Evolutionary conservation across 1,140 invertebrate genomes (phyloP).

Genomic region (Papilio machaon): DNA sequence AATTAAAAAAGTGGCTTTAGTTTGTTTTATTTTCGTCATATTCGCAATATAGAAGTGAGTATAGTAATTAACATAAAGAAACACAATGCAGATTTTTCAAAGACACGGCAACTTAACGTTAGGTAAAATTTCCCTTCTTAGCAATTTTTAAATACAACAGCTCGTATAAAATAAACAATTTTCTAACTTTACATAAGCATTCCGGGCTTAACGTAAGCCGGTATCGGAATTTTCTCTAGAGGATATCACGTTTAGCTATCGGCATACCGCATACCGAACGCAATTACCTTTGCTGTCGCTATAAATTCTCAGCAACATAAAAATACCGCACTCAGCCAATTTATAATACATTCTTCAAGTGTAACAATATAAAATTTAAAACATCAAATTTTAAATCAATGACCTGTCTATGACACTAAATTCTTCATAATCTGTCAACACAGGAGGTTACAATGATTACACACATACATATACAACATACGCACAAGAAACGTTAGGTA

Average conservation of each 20-base stretch:
- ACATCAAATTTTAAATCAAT: too few species aligned
- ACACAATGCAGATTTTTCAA: neutral
- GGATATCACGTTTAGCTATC: constrained; percentile 20
- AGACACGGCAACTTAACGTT: neutral
- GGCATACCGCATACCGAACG: constrained; percentile 23
- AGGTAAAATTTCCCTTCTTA: neutral
- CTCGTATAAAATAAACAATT: neutral
- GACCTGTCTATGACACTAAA: too few species aligned
- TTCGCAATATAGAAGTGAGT: too few species aligned
- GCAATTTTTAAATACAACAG: neutral
- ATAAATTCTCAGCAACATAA: constrained; percentile 10
- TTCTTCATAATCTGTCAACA: too few species aligned
- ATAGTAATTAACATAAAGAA: too few species aligned
- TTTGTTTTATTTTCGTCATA: too few species aligned
- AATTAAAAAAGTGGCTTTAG: too few species aligned
- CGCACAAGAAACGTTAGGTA: too few species aligned
- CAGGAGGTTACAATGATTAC: too few species aligned
- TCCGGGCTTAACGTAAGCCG: neutral
- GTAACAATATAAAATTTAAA: neutral
- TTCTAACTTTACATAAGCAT: neutral
- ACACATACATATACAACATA: too few species aligned
- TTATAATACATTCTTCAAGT: neutral
- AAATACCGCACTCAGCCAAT: neutral
- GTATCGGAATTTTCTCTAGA: constrained; percentile 20
- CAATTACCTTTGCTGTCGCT: constrained; percentile 22